Percentiles rank a stretch among this genome's conserved stretches.
Evolutionary conservation across 2,888 invertebrate species (phyloP).

Genomic region (Mechanitis messenoides): DNA sequence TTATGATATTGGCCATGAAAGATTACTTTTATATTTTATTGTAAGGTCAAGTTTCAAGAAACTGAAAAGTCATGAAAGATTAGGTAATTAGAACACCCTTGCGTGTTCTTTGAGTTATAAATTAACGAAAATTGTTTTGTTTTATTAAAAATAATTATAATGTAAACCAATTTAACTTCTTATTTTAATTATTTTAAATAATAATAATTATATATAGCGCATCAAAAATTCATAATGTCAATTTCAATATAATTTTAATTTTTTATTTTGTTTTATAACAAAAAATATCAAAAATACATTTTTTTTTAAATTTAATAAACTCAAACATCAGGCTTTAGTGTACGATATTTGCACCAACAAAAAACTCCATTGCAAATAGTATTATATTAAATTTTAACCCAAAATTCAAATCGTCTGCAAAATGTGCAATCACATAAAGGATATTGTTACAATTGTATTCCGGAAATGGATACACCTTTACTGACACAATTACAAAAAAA

Average conservation of each 20-base stretch:
- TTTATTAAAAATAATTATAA: neutral
- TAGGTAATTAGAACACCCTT: slow-evolving; percentile 17
- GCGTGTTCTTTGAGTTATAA: slow-evolving; percentile 20
- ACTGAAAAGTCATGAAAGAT: slow-evolving; percentile 19
- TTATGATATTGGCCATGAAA: slow-evolving; percentile 6
- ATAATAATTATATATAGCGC: too few species aligned
- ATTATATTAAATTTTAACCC: slow-evolving; percentile 8
- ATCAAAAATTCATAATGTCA: too few species aligned
- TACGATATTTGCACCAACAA: too few species aligned
- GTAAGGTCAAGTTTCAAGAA: slow-evolving; percentile 25
- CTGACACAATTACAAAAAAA: slow-evolving; percentile 1
- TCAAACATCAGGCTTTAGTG: too few species aligned
- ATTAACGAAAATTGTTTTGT: slow-evolving; percentile 2
- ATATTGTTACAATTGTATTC: slow-evolving; percentile 21
- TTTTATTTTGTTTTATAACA: too few species aligned
- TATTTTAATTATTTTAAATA: neutral
- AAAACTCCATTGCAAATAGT: too few species aligned
- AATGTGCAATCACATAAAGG: slow-evolving; percentile 31
- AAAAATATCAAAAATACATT: too few species aligned
- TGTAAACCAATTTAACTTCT: neutral
- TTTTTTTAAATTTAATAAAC: too few species aligned
- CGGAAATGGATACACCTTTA: slow-evolving; percentile 45
- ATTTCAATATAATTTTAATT: too few species aligned
- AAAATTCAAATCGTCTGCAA: slow-evolving; percentile 16
- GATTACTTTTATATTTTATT: slow-evolving; percentile 11